These are phyloP conservation scores for Desmodus rotundus DNA, from an alignment of 2,113 vertebrate species.

Conservation along the genomic window DNA sequence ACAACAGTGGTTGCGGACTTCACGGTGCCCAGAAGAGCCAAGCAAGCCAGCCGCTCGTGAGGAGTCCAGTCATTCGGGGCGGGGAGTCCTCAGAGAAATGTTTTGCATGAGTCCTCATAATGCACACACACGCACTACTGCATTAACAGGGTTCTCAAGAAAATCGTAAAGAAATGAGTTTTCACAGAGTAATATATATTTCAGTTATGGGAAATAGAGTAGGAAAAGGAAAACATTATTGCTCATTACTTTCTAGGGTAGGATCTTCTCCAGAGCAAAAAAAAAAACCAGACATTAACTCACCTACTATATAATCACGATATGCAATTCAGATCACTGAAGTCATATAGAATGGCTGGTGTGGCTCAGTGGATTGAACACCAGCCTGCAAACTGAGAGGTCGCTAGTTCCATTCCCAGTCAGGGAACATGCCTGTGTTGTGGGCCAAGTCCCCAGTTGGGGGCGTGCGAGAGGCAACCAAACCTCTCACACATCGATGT, in stretches of 20 bases:
- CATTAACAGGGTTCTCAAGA: neutral
- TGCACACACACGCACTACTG: neutral
- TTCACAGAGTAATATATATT: neutral
- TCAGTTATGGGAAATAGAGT: neutral
- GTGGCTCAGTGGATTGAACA: too few relatives aligned
- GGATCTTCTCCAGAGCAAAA: neutral
- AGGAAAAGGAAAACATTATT: neutral
- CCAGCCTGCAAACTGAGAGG: too few relatives aligned
- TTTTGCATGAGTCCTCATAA: neutral
- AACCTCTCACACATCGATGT: too few relatives aligned
- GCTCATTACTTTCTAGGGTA: neutral
- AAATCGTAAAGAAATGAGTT: neutral
- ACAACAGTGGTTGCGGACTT: neutral
- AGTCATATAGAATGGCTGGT: neutral
- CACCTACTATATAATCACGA: neutral
- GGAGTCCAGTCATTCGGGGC: neutral
- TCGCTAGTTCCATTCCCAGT: too few relatives aligned
- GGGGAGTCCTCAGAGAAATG: neutral
- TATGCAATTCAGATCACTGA: neutral
- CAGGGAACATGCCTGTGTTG: too few relatives aligned
- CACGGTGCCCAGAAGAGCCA: neutral
- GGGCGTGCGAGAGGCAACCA: too few relatives aligned
- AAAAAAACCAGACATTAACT: neutral
- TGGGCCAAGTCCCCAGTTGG: too few relatives aligned
- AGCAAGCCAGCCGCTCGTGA: neutral